phyloP scores from a whole-genome alignment of 2,797 vertebrate species.

The Etheostoma nigrum region DNA sequence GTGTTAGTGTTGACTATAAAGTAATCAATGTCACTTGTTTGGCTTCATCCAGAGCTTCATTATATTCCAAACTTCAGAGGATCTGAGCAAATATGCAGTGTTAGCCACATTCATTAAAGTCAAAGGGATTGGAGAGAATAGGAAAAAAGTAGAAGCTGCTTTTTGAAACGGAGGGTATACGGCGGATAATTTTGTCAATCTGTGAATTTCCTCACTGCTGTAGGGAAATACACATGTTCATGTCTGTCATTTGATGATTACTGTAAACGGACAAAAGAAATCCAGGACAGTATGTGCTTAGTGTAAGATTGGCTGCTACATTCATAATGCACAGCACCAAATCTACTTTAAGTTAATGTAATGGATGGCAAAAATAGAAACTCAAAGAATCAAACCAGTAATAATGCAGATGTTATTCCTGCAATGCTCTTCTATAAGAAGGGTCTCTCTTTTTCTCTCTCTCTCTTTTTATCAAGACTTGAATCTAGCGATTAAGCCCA shows the following conservation, averaged over 20 bases:
- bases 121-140: conserved; percentile 14
- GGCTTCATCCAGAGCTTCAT: conserved; percentile 40
- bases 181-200: conserved; percentile 8
- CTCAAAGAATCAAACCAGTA: background rate
- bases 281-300: background rate
- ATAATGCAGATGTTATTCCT: background rate
- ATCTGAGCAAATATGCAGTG: conserved; percentile 42
- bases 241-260: conserved; percentile 16
- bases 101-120: conserved; percentile 42
- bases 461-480: no score
- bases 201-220: background rate
- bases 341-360: conserved; percentile 27
- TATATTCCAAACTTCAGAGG: conserved; percentile 44
- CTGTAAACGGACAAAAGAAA: background rate
- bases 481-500: no score
- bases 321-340: conserved; percentile 11
- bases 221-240: conserved; percentile 18
- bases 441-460: no score
- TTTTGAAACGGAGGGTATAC: conserved; percentile 17
- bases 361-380: conserved; percentile 14
- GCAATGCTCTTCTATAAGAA: background rate
- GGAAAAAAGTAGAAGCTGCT: conserved; percentile 26
- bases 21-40: conserved; percentile 54
- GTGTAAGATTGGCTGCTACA: conserved; percentile 3
- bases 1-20: conserved; percentile 50